Evolutionary conservation across 1,140 invertebrate species (phyloP).

Genomic region (Monochamus saltuarius): DNA sequence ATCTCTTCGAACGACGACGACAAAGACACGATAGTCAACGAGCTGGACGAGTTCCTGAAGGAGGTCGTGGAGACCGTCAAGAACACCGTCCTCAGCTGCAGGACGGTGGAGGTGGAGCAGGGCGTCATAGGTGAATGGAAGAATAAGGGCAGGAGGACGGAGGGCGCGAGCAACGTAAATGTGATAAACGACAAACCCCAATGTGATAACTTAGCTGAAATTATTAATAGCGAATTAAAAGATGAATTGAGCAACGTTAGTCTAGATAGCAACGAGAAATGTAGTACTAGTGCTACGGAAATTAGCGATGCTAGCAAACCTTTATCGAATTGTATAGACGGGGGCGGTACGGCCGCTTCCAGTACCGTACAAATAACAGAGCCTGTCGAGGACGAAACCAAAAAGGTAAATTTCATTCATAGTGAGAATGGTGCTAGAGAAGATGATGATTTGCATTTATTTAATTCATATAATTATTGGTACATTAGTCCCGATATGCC

Average conservation of each 20-base stretch:
- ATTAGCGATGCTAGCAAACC: background rate
- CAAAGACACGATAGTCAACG: no score
- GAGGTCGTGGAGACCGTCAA: slow-evolving; percentile 33
- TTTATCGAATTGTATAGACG: background rate
- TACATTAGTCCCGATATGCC: slow-evolving; percentile 55
- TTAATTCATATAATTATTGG: slow-evolving; percentile 58
- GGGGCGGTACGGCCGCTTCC: background rate
- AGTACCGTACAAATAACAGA: background rate
- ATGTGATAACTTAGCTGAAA: slow-evolving; percentile 18
- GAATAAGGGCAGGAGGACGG: slow-evolving; percentile 7
- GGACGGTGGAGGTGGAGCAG: slow-evolving; percentile 18
- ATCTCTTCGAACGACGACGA: no score
- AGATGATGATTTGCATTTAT: slow-evolving; percentile 47
- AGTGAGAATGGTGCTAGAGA: slow-evolving; percentile 28
- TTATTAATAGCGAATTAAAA: slow-evolving; percentile 19
- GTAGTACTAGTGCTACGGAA: no score
- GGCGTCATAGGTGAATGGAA: slow-evolving; percentile 23
- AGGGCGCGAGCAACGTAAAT: slow-evolving; percentile 14
- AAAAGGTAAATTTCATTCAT: slow-evolving; percentile 23
- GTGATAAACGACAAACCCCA: slow-evolving; percentile 16
- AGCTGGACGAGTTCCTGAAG: slow-evolving; percentile 26
- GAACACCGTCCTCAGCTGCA: slow-evolving; percentile 26
- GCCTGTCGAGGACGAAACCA: background rate
- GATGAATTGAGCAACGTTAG: slow-evolving; percentile 15
- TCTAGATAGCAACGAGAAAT: background rate